A percentile compares a stretch with the other conserved stretches of the same genome.
Evolutionary conservation across 2,888 invertebrate genomes (phyloP).

Genomic region (Hermaeophaga mercurialis): DNA sequence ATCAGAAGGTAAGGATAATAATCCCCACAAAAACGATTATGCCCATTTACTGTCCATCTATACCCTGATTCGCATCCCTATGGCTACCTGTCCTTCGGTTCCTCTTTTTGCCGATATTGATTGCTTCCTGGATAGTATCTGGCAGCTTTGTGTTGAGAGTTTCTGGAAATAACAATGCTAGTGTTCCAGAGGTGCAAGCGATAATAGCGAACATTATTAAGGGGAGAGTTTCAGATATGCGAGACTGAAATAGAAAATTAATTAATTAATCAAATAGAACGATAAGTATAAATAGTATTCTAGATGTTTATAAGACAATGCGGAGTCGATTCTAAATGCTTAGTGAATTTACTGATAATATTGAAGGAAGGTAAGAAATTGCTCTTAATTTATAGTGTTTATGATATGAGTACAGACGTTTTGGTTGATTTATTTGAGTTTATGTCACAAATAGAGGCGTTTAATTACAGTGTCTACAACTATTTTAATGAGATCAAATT

Average conservation of each 20-base stretch:
- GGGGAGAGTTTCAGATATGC: constrained; percentile 61
- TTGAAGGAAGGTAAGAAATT: too few species aligned
- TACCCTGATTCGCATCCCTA: background rate
- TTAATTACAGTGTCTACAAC: too few species aligned
- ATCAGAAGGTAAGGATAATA: constrained; percentile 10
- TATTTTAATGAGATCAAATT: too few species aligned
- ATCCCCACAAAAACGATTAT: constrained; percentile 11
- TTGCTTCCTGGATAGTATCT: constrained; percentile 66
- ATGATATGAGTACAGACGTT: too few species aligned
- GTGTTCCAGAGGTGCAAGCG: constrained; percentile 62
- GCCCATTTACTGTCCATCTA: constrained; percentile 13
- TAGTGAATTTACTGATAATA: too few species aligned
- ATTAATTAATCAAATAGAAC: background rate
- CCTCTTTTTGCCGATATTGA: constrained; percentile 44
- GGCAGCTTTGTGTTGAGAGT: constrained; percentile 66
- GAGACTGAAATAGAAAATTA: constrained; percentile 54
- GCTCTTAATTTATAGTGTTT: too few species aligned
- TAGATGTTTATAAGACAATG: too few species aligned
- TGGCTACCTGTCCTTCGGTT: constrained; percentile 14
- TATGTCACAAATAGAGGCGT: too few species aligned
- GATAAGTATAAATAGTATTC: too few species aligned
- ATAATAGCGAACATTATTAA: constrained; percentile 65
- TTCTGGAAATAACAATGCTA: constrained; percentile 68
- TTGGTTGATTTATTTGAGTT: too few species aligned
- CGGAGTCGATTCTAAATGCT: too few species aligned